Base-by-base conservation (phyloP, 2,888 invertebrate genomes). In the Drosophila austrosaltans region DNA sequence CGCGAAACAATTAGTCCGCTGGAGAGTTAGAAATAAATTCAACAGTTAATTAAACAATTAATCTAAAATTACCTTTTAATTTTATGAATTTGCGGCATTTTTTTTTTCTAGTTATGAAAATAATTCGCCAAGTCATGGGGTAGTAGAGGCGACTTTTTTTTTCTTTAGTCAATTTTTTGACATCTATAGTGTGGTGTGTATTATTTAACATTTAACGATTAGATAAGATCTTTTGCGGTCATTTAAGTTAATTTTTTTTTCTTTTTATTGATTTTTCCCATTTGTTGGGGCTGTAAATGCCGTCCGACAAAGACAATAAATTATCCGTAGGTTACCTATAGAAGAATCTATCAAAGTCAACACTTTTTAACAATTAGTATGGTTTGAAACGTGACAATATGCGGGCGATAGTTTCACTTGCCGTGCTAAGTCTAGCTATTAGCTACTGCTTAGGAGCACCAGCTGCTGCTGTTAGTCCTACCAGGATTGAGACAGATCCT, bases 401-500 rank as follows among this genome's bases (percentile, higher is more conserved):
- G 72, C 67, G 28, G n/a, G 42, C 8, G 25, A 58, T 39, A 12
- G 30, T 40, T 22, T 42, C 6, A 3, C 40, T 70, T 12, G 44
- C 16, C 28, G 10, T 53, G 20, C 8, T 74, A 0, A 36, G 16
- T 7, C 30, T 74, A 40, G 68, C 59, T 58, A 2, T 48, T 22
- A 56, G 54, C 59, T 39, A 44, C 59, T 54, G 67, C 40, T 2
- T 48, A 5, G 71, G 75, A 25, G 79, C 75, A 32, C 72, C 79
- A 22, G n/a, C 65, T 6, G 30, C 10, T 3, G 32, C 53, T 42
- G 30, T 7, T 3, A 30, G 44, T 42, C 7, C 25, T 10, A 39
- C 53, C 0, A 59, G 74, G 53, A 20, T 62, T 7, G 72, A 72
- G 32, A 60, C 73, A 8, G 96, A 96, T 89, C 96, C 96, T 0